Evolutionary conservation across 2,888 invertebrate species (phyloP).

Genomic region (Harpagoxenus sublaevis): DNA sequence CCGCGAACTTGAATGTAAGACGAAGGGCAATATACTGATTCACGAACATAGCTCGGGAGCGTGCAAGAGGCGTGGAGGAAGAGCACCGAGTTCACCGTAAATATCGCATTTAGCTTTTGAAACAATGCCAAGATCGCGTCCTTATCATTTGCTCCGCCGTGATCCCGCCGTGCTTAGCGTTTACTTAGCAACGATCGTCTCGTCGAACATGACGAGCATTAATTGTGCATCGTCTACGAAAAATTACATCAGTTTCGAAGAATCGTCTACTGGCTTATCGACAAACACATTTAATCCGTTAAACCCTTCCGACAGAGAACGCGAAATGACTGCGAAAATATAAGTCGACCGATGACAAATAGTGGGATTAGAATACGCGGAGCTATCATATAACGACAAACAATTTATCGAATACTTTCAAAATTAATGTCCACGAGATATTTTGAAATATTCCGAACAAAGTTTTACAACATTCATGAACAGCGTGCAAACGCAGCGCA

Average conservation of each 20-base stretch:
- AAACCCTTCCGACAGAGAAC: background rate
- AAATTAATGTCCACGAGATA: background rate
- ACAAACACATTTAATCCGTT: background rate
- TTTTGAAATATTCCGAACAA: background rate
- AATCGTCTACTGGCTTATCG: slow-evolving; percentile 12
- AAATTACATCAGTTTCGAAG: background rate
- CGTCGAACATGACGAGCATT: background rate
- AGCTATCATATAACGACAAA: background rate
- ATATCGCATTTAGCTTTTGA: slow-evolving; percentile 78
- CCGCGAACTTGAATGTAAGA: background rate
- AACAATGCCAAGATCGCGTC: slow-evolving; percentile 76
- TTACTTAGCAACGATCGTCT: slow-evolving; percentile 3
- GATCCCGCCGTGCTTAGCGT: slow-evolving; percentile 1
- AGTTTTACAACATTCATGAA: background rate
- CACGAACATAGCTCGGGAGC: slow-evolving; percentile 14
- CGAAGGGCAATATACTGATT: background rate
- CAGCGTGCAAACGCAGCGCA: background rate
- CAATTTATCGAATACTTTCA: background rate
- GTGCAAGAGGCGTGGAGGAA: slow-evolving; percentile 41
- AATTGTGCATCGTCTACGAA: background rate
- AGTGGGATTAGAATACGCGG: background rate
- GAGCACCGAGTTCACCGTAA: slow-evolving; percentile 69
- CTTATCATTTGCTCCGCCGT: slow-evolving; percentile 69
- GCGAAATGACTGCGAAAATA: background rate
- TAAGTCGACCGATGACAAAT: background rate